These are phyloP conservation scores for Caradrina clavipalpis DNA, from an alignment of 2,888 invertebrate species.

Conservation along the genomic window DNA sequence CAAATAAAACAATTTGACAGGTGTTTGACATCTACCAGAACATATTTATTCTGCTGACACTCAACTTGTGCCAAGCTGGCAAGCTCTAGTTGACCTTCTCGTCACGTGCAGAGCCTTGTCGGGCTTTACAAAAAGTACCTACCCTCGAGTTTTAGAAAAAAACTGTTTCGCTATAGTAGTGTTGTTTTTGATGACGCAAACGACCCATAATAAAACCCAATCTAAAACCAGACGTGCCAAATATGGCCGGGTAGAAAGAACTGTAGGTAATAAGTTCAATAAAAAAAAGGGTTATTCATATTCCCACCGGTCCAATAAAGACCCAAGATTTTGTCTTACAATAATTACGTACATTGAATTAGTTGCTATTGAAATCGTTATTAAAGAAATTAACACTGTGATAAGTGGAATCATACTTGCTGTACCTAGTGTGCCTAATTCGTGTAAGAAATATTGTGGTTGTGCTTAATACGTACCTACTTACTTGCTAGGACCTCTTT, in stretches of 20 bases:
- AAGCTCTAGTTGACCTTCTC: background rate
- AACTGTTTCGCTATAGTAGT: too few relatives aligned
- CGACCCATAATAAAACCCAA: too few relatives aligned
- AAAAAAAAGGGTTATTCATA: slow-evolving; percentile 9
- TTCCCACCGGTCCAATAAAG: slow-evolving; percentile 46
- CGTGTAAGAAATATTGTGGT: too few relatives aligned
- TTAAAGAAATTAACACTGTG: background rate
- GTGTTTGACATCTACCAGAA: background rate
- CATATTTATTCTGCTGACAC: too few relatives aligned
- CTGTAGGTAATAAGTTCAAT: background rate
- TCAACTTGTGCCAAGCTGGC: background rate
- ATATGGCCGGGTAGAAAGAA: background rate
- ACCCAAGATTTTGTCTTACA: slow-evolving; percentile 31
- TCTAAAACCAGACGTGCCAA: background rate
- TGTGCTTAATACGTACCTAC: too few relatives aligned
- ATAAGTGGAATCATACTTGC: background rate
- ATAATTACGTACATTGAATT: slow-evolving; percentile 33
- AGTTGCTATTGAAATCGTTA: slow-evolving; percentile 2
- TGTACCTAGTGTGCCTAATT: too few relatives aligned
- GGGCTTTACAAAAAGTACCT: too few relatives aligned
- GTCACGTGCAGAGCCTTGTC: background rate
- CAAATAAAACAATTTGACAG: background rate
- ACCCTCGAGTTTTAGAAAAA: background rate
- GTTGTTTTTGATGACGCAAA: too few relatives aligned
- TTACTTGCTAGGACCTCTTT: too few relatives aligned